A percentile compares a stretch with the other conserved stretches of the same genome.
Conservation (phyloP, 2,888 invertebrate genomes). For the Drepana falcataria region DNA sequence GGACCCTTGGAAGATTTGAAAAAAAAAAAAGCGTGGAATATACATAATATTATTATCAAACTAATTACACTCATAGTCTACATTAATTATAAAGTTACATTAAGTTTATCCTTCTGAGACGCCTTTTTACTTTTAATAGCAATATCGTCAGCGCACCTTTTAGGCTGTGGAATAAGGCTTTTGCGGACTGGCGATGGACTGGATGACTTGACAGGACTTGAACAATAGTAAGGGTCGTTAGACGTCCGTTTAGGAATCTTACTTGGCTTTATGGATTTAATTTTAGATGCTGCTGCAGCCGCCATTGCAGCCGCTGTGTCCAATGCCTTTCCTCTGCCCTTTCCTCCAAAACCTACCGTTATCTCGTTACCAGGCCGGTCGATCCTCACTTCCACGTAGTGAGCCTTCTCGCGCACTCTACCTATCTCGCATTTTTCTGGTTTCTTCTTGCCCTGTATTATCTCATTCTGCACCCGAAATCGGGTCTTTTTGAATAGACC, state of each 20-base stretch:
- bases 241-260: conserved; percentile 36
- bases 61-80: conserved; percentile 18
- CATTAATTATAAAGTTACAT: conserved; percentile 30
- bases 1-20: not conserved
- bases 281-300: not conserved
- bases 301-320: not conserved
- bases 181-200: conserved; percentile 1
- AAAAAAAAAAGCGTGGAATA: conserved; percentile 6
- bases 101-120: conserved; percentile 24
- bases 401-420: conserved; percentile 5
- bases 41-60: conserved; percentile 28
- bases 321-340: not conserved
- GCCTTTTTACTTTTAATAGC: conserved; percentile 10
- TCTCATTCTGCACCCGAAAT: conserved; percentile 2
- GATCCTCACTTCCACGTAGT: conserved; percentile 37
- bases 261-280: conserved; percentile 22
- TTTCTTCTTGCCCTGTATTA: conserved; percentile 3
- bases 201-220: conserved; percentile 2
- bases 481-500: not conserved
- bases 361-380: conserved; percentile 29
- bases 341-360: conserved; percentile 20
- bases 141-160: conserved; percentile 30
- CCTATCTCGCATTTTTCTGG: conserved; percentile 11
- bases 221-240: conserved; percentile 8
- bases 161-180: conserved; percentile 34